Percentiles rank a stretch among this genome's conserved stretches.
phyloP scores from a whole-genome alignment of 35 echinoderm and acorn worm genomes.

The Hemicentrotus pulcherrimus region DNA sequence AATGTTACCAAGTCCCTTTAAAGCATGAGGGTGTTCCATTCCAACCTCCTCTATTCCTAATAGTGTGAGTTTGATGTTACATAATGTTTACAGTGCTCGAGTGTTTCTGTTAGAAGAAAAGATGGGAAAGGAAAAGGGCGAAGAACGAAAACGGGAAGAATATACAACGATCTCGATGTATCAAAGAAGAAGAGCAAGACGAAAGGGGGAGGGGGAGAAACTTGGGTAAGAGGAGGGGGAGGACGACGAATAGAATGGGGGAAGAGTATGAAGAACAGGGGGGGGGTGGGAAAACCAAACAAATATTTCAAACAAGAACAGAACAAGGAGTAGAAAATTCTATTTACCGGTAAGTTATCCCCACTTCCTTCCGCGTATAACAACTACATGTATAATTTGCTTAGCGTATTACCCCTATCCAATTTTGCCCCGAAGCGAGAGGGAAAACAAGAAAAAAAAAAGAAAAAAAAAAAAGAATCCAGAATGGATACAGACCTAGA shows the following conservation, averaged over 20 bases:
- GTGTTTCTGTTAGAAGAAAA: background rate
- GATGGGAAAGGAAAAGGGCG: background rate
- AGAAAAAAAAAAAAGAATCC: no score
- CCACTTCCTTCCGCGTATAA: background rate
- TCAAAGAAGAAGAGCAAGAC: no score
- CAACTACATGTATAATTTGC: conserved; percentile 34
- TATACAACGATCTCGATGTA: no score
- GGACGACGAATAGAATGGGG: background rate
- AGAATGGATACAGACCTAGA: conserved; percentile 5
- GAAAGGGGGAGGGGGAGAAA: background rate
- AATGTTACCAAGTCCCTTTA: no score
- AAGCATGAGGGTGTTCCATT: no score
- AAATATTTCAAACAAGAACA: background rate
- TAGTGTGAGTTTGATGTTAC: no score
- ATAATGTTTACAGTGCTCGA: no score
- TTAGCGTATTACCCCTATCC: conserved; percentile 12
- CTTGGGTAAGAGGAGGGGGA: background rate
- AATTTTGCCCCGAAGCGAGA: background rate
- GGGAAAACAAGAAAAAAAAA: no score
- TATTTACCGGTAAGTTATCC: background rate
- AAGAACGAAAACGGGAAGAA: no score
- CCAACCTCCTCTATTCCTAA: no score
- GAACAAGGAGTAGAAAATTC: background rate
- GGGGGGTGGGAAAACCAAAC: background rate
- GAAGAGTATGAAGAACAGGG: conserved; percentile 20